Evolutionary conservation across 2,113 vertebrate genomes (phyloP).

Genomic region (Strix uralensis): DNA sequence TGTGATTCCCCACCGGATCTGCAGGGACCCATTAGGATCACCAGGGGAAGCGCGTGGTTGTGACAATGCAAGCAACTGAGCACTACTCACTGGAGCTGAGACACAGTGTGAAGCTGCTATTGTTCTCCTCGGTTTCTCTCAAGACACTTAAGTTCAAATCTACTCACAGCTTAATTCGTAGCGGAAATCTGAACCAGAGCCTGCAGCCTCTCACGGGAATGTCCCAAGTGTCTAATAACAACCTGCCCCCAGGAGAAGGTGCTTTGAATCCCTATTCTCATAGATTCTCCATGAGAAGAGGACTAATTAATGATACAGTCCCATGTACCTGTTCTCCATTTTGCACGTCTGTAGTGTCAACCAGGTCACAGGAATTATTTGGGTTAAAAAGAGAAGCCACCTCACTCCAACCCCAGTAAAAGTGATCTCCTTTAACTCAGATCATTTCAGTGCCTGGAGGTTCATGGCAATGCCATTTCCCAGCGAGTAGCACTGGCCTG

Average conservation of each 20-base stretch:
- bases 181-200: background rate
- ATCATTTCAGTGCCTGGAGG: background rate
- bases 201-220: background rate
- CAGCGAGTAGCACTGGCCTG: background rate
- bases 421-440: background rate
- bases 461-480: background rate
- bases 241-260: background rate
- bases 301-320: background rate
- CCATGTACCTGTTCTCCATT: background rate
- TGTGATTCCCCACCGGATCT: background rate
- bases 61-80: slow-evolving; percentile 27
- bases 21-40: slow-evolving; percentile 46
- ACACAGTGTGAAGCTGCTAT: background rate
- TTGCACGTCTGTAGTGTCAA: background rate
- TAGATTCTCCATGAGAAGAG: background rate
- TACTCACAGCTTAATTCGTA: background rate
- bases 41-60: background rate
- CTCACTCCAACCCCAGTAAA: background rate
- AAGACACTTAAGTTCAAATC: background rate
- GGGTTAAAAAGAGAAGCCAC: background rate
- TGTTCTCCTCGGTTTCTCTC: slow-evolving; percentile 6
- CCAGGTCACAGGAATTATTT: background rate
- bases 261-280: background rate
- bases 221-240: background rate
- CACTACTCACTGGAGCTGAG: slow-evolving; percentile 36